Evolutionary conservation across 2,888 invertebrate species (phyloP), one percentile per base, ranked within the genome.

Genomic region (Ormyrus nitidulus): DNA sequence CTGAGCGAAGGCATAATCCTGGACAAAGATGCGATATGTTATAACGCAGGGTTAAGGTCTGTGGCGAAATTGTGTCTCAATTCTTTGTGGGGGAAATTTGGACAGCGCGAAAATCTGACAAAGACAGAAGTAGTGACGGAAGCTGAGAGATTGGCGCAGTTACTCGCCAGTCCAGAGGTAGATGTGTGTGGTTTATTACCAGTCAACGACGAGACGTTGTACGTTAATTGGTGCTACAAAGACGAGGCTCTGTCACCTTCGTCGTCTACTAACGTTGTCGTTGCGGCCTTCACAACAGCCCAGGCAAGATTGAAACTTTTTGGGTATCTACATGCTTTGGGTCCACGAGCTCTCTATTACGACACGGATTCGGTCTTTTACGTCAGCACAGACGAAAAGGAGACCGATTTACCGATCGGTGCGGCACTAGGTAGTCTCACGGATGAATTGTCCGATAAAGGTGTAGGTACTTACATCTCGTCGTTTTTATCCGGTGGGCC

Each of bases 251-350:
- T 61, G 7, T 48, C n/a, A 1, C n/a, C 46, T 49, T 10, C 5
- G 9, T 9, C 53, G 6, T 54, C 49, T 9, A 70, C 65, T 0
- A 79, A 65, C 51, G 70, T 79, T 0, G 76, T 76, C 5, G 9
- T 77, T 8, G 79, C 79, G 0, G 73, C 79, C n/a, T 82, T 65
- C 9, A 71, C 68, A 0, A 82, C 80, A 0, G 70, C 66, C 6
- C 73, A 78, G 13, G 77, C 73, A 0, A 59, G 68, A 44, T 9
- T 74, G 75, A 75, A 6, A 44, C 71, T 54, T 66, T 81, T 89
- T 79, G 71, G 76, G 5, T 86, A 86, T 44, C 77, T 91, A 3
- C 85, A 89, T 10, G 77, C 74, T 11, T 79, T 91, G 9, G 85
- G 82, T 6, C 73, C 83, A 51, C 44, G 74, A 6, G 74, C 62